These are phyloP conservation scores for Leptura quadrifasciata DNA, from an alignment of 2,888 invertebrate genomes.

Conservation along the genomic window DNA sequence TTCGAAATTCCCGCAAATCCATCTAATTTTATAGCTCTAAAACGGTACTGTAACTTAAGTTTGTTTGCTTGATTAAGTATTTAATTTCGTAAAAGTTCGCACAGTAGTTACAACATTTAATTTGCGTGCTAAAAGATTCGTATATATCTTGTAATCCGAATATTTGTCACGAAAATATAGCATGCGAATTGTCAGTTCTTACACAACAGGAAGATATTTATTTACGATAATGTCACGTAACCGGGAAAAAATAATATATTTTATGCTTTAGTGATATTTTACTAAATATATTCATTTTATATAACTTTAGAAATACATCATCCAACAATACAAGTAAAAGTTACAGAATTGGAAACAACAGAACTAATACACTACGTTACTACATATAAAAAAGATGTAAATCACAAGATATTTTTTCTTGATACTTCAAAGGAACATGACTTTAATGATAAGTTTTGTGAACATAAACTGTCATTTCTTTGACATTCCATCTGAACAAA, in stretches of 20 bases:
- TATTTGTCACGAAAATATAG: not conserved
- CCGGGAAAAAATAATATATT: not conserved
- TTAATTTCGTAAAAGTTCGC: not conserved
- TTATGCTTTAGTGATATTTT: too few species aligned
- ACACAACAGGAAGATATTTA: constrained; percentile 7
- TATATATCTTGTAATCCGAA: not conserved
- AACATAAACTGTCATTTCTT: too few species aligned
- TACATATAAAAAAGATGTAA: too few species aligned
- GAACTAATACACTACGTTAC: too few species aligned
- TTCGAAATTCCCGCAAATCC: not conserved
- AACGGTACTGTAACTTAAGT: not conserved
- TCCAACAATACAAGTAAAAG: too few species aligned
- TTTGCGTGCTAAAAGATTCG: not conserved
- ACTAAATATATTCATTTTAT: too few species aligned
- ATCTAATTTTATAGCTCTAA: not conserved
- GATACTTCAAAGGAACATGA: too few species aligned
- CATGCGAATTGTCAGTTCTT: constrained; percentile 7
- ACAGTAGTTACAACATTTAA: not conserved
- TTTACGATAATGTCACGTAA: not conserved
- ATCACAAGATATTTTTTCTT: too few species aligned
- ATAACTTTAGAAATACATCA: too few species aligned
- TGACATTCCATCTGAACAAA: too few species aligned
- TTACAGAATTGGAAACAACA: too few species aligned
- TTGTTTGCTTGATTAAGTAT: not conserved
- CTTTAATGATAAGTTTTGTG: too few species aligned